Percentiles rank a stretch among this genome's conserved stretches.
Evolutionary conservation across 2,888 invertebrate species (phyloP).

Genomic region (Parelbella ahira): DNA sequence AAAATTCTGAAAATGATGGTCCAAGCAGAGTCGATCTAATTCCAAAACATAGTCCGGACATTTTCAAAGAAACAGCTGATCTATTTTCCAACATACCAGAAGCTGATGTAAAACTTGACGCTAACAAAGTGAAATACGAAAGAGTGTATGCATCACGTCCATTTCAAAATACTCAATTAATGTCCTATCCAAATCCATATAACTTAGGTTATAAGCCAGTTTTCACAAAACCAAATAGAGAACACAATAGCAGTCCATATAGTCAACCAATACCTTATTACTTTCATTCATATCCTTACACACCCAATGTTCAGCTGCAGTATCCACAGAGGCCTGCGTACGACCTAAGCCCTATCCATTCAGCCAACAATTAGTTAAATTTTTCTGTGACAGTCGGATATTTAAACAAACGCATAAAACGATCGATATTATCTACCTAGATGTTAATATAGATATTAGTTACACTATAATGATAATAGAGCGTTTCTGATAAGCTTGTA

Average conservation of each 20-base stretch:
- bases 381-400: too few relatives aligned
- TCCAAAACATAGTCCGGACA: slow-evolving; percentile 33
- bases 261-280: slow-evolving; percentile 9
- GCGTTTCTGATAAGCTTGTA: too few relatives aligned
- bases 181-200: neutral
- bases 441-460: too few relatives aligned
- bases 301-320: neutral
- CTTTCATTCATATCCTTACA: neutral
- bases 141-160: neutral
- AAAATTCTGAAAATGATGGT: slow-evolving; percentile 23
- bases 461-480: too few relatives aligned
- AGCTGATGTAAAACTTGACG: neutral
- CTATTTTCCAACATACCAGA: slow-evolving; percentile 48
- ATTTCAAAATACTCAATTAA: slow-evolving; percentile 6
- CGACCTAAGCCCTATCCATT: neutral
- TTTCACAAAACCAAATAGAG: neutral
- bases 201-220: too few relatives aligned
- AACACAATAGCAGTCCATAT: neutral
- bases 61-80: slow-evolving; percentile 55
- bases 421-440: too few relatives aligned
- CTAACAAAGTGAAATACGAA: neutral
- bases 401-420: too few relatives aligned
- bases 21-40: slow-evolving; percentile 32
- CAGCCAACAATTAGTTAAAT: neutral
- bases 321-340: slow-evolving; percentile 3